Conservation (phyloP, 92 coral and sea anemone genomes). For the Meandrina meandrites region DNA sequence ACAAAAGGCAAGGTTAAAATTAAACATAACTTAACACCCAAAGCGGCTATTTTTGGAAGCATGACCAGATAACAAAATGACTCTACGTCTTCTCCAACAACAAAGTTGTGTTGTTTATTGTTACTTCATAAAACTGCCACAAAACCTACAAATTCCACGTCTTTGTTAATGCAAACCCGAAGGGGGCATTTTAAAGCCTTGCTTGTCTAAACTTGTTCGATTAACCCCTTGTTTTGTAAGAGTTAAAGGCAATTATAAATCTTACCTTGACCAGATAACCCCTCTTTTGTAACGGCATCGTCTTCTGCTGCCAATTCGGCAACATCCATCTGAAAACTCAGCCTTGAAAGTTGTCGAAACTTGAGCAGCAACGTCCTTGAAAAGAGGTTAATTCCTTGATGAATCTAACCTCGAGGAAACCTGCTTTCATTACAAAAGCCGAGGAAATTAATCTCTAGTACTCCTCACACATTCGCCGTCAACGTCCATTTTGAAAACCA, state of each 20-base stretch:
- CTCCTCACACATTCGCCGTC: background rate
- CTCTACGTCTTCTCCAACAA: background rate
- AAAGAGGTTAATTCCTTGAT: constrained; percentile 26
- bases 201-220: background rate
- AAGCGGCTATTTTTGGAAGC: constrained; percentile 4
- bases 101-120: constrained; percentile 3
- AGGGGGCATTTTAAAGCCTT: background rate
- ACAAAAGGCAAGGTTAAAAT: background rate
- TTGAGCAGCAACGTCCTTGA: constrained; percentile 15
- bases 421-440: constrained; percentile 27
- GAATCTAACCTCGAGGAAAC: constrained; percentile 28
- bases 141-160: background rate
- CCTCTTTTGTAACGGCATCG: constrained; percentile 45
- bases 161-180: background rate
- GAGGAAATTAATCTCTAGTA: background rate
- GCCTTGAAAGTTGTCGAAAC: constrained; percentile 9
- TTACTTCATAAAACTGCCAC: background rate
- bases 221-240: background rate
- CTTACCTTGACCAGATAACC: constrained; percentile 22
- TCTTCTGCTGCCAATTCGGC: constrained; percentile 35
- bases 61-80: constrained; percentile 1
- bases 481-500: constrained; percentile 49
- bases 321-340: constrained; percentile 45
- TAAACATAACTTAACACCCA: background rate
- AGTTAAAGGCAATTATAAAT: background rate